Conservation (phyloP, 2,113 vertebrate genomes). For the Dendrocopos noguchii region DNA sequence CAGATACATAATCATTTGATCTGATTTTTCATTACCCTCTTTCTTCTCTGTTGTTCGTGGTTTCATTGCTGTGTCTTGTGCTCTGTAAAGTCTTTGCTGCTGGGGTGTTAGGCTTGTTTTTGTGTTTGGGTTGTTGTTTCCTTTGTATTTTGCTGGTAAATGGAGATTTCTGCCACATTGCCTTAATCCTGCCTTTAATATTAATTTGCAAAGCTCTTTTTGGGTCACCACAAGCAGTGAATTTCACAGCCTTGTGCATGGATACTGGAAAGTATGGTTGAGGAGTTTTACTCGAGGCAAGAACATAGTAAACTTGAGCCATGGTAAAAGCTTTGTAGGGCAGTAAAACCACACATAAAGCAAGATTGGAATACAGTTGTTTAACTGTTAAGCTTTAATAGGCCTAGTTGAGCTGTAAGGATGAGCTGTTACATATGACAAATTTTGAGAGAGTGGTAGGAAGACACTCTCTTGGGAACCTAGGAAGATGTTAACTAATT, state of each 20-base stretch:
- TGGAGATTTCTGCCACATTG: not conserved
- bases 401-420: not conserved
- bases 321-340: not conserved
- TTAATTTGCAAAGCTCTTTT: not conserved
- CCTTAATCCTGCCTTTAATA: not conserved
- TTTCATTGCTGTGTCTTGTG: not conserved
- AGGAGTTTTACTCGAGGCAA: not conserved
- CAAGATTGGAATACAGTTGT: not conserved
- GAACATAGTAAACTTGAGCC: not conserved
- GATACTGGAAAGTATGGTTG: not conserved
- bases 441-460: not conserved
- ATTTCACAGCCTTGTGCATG: not conserved
- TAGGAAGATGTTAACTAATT: not conserved
- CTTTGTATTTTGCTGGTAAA: not conserved
- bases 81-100: not conserved
- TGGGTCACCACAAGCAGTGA: not conserved
- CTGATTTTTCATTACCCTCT: not conserved
- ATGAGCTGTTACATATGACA: slow-evolving; percentile 24
- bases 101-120: too few relatives aligned
- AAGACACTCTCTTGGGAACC: not conserved
- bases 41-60: not conserved
- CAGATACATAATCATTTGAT: not conserved
- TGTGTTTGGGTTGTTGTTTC: not conserved
- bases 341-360: not conserved
- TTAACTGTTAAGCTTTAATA: not conserved